These are phyloP conservation scores for Pseudochirops corinnae DNA, from an alignment of 2,797 vertebrate species.

Conservation along the genomic window DNA sequence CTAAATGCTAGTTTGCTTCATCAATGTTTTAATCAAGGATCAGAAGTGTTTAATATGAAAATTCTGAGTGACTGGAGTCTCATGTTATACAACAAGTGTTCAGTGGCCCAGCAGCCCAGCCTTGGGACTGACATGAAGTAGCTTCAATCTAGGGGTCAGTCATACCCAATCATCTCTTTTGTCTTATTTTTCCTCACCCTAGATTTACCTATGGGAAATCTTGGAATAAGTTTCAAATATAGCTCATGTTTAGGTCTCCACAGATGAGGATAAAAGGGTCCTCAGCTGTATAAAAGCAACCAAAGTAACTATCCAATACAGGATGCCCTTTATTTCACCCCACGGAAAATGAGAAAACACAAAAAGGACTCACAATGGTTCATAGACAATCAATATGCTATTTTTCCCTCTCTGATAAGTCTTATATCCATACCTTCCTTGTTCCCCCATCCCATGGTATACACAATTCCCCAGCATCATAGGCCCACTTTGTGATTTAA, in stretches of 20 bases:
- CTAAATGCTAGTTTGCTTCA: slow-evolving; percentile 41
- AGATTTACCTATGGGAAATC: not conserved
- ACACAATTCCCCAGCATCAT: not conserved
- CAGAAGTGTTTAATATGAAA: slow-evolving; percentile 11
- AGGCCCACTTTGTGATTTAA: not conserved
- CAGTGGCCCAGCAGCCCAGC: not conserved
- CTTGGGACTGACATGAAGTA: not conserved
- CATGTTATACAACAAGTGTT: not conserved
- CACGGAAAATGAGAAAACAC: not conserved
- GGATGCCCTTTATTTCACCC: not conserved
- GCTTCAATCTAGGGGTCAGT: not conserved
- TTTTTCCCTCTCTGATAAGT: not conserved
- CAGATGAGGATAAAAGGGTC: not conserved
- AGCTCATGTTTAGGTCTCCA: not conserved
- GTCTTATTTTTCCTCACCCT: not conserved
- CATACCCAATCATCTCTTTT: not conserved
- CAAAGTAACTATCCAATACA: not conserved
- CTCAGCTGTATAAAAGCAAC: not conserved
- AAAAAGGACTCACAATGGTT: not conserved
- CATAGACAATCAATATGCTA: not conserved
- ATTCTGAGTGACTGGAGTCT: slow-evolving; percentile 9
- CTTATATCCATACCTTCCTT: not conserved
- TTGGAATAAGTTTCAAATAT: not conserved
- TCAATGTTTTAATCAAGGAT: slow-evolving; percentile 25
- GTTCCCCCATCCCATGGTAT: not conserved